phyloP scores from a whole-genome alignment of 2,113 vertebrate species.

The Serinus canaria region DNA sequence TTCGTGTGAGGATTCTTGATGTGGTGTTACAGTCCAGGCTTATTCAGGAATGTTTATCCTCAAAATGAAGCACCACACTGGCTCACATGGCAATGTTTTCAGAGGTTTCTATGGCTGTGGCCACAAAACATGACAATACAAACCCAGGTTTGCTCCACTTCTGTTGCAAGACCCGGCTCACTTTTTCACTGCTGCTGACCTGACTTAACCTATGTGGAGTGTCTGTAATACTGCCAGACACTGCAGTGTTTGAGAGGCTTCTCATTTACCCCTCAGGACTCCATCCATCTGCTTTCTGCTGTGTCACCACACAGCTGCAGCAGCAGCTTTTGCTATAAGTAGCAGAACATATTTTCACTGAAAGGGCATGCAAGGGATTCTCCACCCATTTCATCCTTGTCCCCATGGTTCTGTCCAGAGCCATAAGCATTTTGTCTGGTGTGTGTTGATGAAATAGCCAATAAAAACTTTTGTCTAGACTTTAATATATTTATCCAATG shows the following conservation, averaged over 20 bases:
- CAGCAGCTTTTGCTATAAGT: not conserved
- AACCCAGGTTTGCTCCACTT: not conserved
- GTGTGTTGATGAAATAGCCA: not conserved
- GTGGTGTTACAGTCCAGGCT: not conserved
- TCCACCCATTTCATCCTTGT: not conserved
- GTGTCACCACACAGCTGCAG: not conserved
- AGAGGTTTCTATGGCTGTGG: not conserved
- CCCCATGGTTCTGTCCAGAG: not conserved
- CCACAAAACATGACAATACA: not conserved
- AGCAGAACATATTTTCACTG: not conserved
- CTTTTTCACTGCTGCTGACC: not conserved
- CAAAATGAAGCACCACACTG: not conserved
- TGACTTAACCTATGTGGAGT: not conserved
- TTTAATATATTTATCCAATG: not conserved
- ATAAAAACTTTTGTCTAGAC: not conserved
- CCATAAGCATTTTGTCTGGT: not conserved
- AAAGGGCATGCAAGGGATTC: not conserved
- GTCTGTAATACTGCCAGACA: not conserved
- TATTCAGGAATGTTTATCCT: not conserved
- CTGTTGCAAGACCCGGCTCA: not conserved
- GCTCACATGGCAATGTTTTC: not conserved
- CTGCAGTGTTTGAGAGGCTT: not conserved
- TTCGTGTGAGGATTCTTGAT: not conserved
- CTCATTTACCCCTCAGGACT: not conserved
- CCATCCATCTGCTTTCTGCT: not conserved